These are phyloP conservation scores for Heliconius eleuchia DNA, from an alignment of 1,140 invertebrate genomes.

Conservation along the genomic window DNA sequence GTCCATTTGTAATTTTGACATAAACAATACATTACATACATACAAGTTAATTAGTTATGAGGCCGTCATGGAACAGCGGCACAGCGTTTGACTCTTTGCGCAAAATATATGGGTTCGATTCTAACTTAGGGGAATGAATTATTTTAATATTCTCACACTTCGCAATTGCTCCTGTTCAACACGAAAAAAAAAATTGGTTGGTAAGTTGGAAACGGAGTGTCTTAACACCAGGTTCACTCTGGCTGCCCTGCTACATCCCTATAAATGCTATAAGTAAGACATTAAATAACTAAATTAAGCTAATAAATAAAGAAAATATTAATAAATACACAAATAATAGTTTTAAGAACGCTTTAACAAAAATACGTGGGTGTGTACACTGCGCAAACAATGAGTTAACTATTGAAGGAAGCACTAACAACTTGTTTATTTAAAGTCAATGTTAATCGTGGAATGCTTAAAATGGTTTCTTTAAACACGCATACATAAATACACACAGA, in stretches of 20 bases:
- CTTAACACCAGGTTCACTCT: too few relatives aligned
- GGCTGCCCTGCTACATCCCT: too few relatives aligned
- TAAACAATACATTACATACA: background rate
- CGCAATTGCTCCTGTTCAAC: too few relatives aligned
- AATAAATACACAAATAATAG: constrained; percentile 11
- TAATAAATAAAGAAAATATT: constrained; percentile 6
- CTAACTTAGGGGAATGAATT: too few relatives aligned
- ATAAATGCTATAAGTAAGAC: background rate
- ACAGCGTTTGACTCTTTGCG: too few relatives aligned
- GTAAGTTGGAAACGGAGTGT: too few relatives aligned
- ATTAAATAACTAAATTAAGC: background rate
- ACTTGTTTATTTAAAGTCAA: constrained; percentile 11
- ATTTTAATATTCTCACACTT: too few relatives aligned
- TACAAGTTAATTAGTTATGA: background rate
- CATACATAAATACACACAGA: background rate
- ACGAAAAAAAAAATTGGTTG: too few relatives aligned
- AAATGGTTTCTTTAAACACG: background rate
- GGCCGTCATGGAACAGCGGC: too few relatives aligned
- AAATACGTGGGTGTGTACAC: constrained; percentile 21
- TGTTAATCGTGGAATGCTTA: constrained; percentile 19
- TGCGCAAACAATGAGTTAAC: constrained; percentile 25
- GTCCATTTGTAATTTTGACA: background rate
- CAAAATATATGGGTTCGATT: too few relatives aligned
- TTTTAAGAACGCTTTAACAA: constrained; percentile 23
- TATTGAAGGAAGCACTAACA: constrained; percentile 30